These are phyloP conservation scores for Conger conger DNA, from an alignment of 2,113 vertebrate genomes.

Conservation along the genomic window DNA sequence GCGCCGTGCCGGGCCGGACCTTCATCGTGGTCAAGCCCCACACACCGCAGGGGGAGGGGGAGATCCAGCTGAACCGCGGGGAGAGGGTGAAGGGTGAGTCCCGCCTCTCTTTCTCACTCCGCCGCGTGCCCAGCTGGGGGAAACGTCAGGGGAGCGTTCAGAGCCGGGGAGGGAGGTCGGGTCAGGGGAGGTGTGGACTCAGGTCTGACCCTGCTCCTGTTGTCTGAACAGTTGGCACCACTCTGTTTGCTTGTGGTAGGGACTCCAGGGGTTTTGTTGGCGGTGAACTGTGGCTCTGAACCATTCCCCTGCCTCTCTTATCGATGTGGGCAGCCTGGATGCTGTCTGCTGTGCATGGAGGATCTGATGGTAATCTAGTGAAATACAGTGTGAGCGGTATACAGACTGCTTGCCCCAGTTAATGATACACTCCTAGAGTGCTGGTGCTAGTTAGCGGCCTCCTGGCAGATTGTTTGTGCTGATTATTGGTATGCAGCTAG, in stretches of 20 bases:
- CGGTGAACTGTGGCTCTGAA: too few species aligned
- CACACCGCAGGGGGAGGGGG: slow-evolving; percentile 83
- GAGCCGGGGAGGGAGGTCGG: not conserved
- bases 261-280: not conserved
- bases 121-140: not conserved
- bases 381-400: too few species aligned
- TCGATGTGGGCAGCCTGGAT: not conserved
- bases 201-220: not conserved
- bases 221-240: not conserved
- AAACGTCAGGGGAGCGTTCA: not conserved
- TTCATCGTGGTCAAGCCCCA: slow-evolving; percentile 90
- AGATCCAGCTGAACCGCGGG: slow-evolving; percentile 92
- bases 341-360: not conserved
- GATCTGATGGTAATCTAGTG: too few species aligned
- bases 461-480: too few species aligned
- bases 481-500: too few species aligned
- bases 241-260: not conserved
- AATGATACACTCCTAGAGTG: too few species aligned
- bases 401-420: too few species aligned
- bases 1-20: slow-evolving; percentile 87
- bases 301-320: too few species aligned
- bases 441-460: too few species aligned
- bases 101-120: not conserved
- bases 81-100: slow-evolving; percentile 91
- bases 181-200: not conserved